Percentiles rank a stretch among this genome's conserved stretches.
Evolutionary conservation across 2,113 vertebrate genomes (phyloP).

Genomic region (Hepsetus odoe): DNA sequence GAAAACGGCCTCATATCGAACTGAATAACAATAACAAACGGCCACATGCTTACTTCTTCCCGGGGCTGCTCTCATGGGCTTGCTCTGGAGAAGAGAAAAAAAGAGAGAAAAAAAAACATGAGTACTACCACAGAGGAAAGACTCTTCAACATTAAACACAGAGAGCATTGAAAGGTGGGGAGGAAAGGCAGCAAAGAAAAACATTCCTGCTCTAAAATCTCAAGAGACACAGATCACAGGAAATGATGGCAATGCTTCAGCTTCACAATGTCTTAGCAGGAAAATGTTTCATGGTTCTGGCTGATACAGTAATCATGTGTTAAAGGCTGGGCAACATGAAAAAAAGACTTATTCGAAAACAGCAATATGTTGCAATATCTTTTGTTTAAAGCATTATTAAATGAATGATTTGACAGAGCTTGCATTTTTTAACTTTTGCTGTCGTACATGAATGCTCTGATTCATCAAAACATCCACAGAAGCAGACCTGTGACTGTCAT

Average conservation of each 20-base stretch:
- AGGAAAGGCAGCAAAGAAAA: neutral
- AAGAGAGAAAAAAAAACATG: constrained; percentile 21
- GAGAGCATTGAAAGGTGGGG: neutral
- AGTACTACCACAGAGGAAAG: neutral
- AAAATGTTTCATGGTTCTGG: neutral
- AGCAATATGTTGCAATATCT: too few relatives aligned
- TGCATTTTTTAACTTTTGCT: too few relatives aligned
- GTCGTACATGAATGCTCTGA: too few relatives aligned
- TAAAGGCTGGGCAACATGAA: neutral
- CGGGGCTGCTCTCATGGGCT: constrained; percentile 76
- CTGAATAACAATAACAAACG: constrained; percentile 13
- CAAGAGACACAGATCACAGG: neutral
- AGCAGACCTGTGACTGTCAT: too few relatives aligned
- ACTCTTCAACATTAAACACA: neutral
- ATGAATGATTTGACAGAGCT: too few relatives aligned
- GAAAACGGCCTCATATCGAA: constrained; percentile 31
- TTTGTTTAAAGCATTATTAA: too few relatives aligned
- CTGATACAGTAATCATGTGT: neutral
- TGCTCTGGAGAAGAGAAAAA: constrained; percentile 79
- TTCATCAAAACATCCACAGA: too few relatives aligned
- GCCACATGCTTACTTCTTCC: constrained; percentile 86
- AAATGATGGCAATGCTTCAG: constrained; percentile 5
- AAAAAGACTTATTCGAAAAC: neutral
- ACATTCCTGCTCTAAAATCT: neutral
- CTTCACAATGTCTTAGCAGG: neutral